phyloP scores from a whole-genome alignment of 2,888 invertebrate species.

The Lasiommata megera region DNA sequence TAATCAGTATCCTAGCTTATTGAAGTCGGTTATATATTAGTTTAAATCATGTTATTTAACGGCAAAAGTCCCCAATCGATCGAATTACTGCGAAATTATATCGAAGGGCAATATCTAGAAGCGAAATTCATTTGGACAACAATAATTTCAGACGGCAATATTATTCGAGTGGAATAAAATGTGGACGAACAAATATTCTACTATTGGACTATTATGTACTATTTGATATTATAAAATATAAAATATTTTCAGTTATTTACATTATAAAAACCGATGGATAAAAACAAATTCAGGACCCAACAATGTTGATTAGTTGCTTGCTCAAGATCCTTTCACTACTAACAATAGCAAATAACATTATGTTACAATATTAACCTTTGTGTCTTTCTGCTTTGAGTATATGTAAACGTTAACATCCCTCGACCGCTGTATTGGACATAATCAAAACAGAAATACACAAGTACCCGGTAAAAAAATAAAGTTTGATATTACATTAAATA shows the following conservation, averaged over 20 bases:
- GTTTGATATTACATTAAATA: constrained; percentile 40
- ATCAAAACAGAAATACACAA: constrained; percentile 44
- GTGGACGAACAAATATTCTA: constrained; percentile 76
- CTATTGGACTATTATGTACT: constrained; percentile 71
- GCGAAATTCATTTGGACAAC: constrained; percentile 67
- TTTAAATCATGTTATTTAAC: constrained; percentile 55
- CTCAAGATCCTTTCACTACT: constrained; percentile 31
- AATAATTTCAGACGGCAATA: constrained; percentile 68
- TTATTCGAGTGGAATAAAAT: constrained; percentile 69
- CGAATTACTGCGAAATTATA: constrained; percentile 37
- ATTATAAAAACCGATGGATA: constrained; percentile 57
- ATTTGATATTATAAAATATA: constrained; percentile 56
- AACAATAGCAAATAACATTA: constrained; percentile 40
- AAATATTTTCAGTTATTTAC: constrained; percentile 65
- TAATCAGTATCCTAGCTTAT: too few relatives aligned
- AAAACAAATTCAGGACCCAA: constrained; percentile 39
- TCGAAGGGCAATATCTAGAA: constrained; percentile 51
- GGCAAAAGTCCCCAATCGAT: constrained; percentile 27
- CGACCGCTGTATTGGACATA: constrained; percentile 1
- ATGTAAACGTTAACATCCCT: constrained; percentile 14
- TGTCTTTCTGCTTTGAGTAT: constrained; percentile 14
- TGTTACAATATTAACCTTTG: constrained; percentile 29
- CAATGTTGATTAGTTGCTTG: constrained; percentile 29
- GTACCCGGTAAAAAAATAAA: constrained; percentile 41
- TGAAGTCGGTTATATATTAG: background rate